Percentiles rank a stretch among this genome's conserved stretches.
These are phyloP conservation scores for Neria commutata DNA, from an alignment of 2,888 invertebrate species.

Conservation along the genomic window DNA sequence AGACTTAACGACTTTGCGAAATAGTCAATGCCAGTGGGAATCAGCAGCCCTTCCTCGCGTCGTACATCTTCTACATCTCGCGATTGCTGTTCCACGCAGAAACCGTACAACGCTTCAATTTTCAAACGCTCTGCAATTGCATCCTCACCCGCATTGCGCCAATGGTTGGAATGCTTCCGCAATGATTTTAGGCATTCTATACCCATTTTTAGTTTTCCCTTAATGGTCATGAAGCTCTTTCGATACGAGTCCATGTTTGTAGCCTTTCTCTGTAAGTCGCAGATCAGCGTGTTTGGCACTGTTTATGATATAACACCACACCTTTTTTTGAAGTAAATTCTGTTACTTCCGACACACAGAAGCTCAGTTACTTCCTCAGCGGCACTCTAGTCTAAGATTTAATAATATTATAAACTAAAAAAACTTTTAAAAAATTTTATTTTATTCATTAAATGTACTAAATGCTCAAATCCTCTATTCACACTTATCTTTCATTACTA, in stretches of 20 bases:
- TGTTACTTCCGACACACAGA: no score
- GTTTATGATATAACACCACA: no score
- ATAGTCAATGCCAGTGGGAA: slow-evolving; percentile 75
- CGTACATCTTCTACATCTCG: slow-evolving; percentile 72
- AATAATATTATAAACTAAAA: no score
- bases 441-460: no score
- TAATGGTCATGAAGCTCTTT: slow-evolving; percentile 63
- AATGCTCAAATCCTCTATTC: no score
- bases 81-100: slow-evolving; percentile 66
- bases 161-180: slow-evolving; percentile 63
- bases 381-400: no score
- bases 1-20: slow-evolving; percentile 66
- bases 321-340: no score
- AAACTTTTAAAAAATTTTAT: no score
- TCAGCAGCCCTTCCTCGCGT: slow-evolving; percentile 70
- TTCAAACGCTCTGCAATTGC: slow-evolving; percentile 63
- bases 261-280: slow-evolving; percentile 73
- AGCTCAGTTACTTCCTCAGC: no score
- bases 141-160: slow-evolving; percentile 64
- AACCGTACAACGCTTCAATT: slow-evolving; percentile 73
- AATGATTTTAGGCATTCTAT: slow-evolving; percentile 65
- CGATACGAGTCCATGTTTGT: slow-evolving; percentile 72
- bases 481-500: no score
- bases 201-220: slow-evolving; percentile 64
- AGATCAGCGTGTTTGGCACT: slow-evolving; percentile 83